phyloP scores from a whole-genome alignment of 37 sponge, comb jelly and placozoan species.

The Ianthella basta region DNA sequence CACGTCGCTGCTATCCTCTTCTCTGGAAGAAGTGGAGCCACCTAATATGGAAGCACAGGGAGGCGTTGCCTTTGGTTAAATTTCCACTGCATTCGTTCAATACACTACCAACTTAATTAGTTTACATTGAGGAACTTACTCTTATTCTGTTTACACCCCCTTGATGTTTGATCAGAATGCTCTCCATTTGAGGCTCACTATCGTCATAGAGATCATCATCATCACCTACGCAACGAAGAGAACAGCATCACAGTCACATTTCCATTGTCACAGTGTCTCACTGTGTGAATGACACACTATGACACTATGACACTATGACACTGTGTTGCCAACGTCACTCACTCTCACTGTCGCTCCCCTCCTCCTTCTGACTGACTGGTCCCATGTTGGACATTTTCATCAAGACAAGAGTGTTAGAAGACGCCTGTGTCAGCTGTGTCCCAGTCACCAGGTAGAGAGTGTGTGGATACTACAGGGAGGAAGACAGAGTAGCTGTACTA shows the following conservation, averaged over 20 bases:
- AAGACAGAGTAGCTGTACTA: neutral
- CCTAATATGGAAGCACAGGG: constrained; percentile 31
- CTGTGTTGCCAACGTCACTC: neutral
- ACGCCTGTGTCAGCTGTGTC: constrained; percentile 68
- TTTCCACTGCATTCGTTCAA: no score
- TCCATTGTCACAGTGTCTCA: no score
- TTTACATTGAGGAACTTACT: constrained; percentile 36
- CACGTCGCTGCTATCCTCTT: constrained; percentile 83
- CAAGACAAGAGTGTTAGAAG: constrained; percentile 77
- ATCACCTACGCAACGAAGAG: neutral
- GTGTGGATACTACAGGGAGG: constrained; percentile 73
- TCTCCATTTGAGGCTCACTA: constrained; percentile 77
- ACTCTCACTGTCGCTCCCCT: constrained; percentile 36
- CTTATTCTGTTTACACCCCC: constrained; percentile 91
- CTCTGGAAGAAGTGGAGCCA: constrained; percentile 46
- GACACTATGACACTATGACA: no score
- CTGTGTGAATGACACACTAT: neutral
- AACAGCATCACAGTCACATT: no score
- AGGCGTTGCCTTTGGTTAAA: no score
- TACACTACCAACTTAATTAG: no score
- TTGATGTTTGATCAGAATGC: constrained; percentile 80
- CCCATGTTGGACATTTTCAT: constrained; percentile 85
- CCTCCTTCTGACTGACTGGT: constrained; percentile 51
- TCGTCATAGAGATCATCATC: constrained; percentile 58
- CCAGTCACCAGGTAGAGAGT: constrained; percentile 92